Evolutionary conservation across 2,888 invertebrate species (phyloP).

Genomic region (Drosophila melanocephala): DNA sequence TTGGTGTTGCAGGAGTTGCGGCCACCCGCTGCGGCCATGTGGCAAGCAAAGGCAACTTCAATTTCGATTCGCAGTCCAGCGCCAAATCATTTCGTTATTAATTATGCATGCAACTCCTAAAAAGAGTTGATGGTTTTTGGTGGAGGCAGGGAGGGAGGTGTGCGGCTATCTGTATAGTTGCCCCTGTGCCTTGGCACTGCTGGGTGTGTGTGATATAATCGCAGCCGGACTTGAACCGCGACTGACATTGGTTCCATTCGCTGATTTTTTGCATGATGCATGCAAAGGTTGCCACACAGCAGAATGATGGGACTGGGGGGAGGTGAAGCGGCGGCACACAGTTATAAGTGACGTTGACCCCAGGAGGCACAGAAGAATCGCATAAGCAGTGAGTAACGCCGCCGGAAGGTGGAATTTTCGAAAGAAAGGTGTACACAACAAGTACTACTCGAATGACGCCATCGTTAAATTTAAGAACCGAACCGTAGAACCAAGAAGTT

Average conservation of each 20-base stretch:
- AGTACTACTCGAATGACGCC: slow-evolving; percentile 56
- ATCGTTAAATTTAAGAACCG: slow-evolving; percentile 39
- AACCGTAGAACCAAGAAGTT: slow-evolving; percentile 24
- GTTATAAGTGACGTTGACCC: slow-evolving; percentile 50
- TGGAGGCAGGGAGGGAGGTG: not conserved
- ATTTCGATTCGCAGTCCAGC: slow-evolving; percentile 32
- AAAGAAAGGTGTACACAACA: slow-evolving; percentile 60
- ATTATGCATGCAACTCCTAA: slow-evolving; percentile 59
- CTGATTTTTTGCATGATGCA: slow-evolving; percentile 68
- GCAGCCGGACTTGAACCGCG: slow-evolving; percentile 63
- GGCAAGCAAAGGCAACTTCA: slow-evolving; percentile 21
- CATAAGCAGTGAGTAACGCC: slow-evolving; percentile 30
- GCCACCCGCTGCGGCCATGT: slow-evolving; percentile 48
- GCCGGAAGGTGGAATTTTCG: slow-evolving; percentile 51
- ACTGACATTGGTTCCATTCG: slow-evolving; percentile 75
- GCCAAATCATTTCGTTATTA: slow-evolving; percentile 62
- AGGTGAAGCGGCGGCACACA: not conserved
- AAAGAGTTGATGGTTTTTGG: not conserved
- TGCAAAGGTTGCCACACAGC: slow-evolving; percentile 49
- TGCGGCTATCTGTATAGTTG: slow-evolving; percentile 26
- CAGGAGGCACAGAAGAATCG: slow-evolving; percentile 39
- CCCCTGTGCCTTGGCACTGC: slow-evolving; percentile 25
- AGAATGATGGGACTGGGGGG: not conserved
- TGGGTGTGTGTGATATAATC: slow-evolving; percentile 55
- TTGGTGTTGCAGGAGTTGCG: slow-evolving; percentile 8